Percentiles rank a stretch among this genome's conserved stretches.
Conservation (phyloP, 2,888 invertebrate species). For the Sycophila texana region DNA sequence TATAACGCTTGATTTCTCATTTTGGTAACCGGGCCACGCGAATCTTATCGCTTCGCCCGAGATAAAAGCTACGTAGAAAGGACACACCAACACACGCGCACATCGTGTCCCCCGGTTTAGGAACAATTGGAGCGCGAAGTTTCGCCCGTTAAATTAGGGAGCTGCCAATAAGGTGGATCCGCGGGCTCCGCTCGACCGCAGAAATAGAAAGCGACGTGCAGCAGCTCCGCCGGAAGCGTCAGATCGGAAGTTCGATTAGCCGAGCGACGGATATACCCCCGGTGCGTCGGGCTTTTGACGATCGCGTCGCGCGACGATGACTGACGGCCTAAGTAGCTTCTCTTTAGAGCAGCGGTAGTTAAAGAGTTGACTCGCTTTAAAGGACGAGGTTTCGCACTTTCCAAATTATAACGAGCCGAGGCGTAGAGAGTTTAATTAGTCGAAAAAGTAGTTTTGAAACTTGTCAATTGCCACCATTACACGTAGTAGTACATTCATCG, state of each 20-base stretch:
- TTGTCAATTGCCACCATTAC: constrained; percentile 1
- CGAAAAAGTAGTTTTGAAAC: not conserved
- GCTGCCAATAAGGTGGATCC: constrained; percentile 24
- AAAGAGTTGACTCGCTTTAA: no score
- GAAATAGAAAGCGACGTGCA: not conserved
- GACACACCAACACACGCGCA: not conserved
- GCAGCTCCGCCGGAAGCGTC: not conserved
- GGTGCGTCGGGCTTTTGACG: not conserved
- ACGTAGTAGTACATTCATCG: not conserved
- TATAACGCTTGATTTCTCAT: constrained; percentile 5
- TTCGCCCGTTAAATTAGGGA: constrained; percentile 33
- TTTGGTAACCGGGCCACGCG: constrained; percentile 2
- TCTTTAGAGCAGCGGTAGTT: no score
- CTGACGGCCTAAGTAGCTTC: no score
- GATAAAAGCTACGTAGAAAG: not conserved
- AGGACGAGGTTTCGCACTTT: not conserved
- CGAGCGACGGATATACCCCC: not conserved
- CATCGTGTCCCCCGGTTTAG: not conserved
- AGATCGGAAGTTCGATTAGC: not conserved
- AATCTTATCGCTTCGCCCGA: constrained; percentile 1
- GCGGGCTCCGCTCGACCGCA: not conserved
- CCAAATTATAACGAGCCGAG: not conserved
- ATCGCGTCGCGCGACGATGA: no score
- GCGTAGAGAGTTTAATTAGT: not conserved
- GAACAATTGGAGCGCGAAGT: constrained; percentile 31